These are phyloP conservation scores for Chymomyza amoena DNA, from an alignment of 2,888 invertebrate genomes.

Conservation along the genomic window DNA sequence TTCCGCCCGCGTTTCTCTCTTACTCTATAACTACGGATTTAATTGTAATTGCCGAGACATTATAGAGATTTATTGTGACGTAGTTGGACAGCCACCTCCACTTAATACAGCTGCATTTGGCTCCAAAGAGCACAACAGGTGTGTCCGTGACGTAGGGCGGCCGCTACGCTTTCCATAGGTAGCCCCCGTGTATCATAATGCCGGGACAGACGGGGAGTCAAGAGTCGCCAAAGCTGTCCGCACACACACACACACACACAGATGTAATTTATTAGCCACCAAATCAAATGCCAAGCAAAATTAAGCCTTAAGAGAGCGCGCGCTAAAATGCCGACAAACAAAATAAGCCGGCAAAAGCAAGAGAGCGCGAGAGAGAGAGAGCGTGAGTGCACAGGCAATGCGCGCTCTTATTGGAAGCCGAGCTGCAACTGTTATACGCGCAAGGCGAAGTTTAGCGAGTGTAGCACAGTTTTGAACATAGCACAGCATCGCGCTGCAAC, in stretches of 20 bases:
- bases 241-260: conserved; percentile 16
- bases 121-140: conserved; percentile 47
- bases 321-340: conserved; percentile 43
- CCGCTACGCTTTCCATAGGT: neutral
- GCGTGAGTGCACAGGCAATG: conserved; percentile 13
- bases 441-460: neutral
- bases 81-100: neutral
- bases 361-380: conserved; percentile 31
- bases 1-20: neutral
- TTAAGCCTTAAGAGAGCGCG: neutral
- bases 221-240: neutral
- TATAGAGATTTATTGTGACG: neutral
- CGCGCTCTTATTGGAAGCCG: neutral
- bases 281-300: conserved; percentile 22
- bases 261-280: conserved; percentile 34
- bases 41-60: neutral
- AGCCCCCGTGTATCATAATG: neutral
- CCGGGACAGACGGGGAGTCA: conserved; percentile 6
- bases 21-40: neutral
- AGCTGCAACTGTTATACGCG: conserved; percentile 3
- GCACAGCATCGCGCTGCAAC: neutral
- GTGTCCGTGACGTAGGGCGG: conserved; percentile 50
- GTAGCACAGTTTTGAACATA: neutral
- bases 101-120: conserved; percentile 30
- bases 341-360: conserved; percentile 16